A percentile compares a stretch with the other conserved stretches of the same genome.
Conservation (phyloP, 2,797 vertebrate genomes). For the Novumbra hubbsi region DNA sequence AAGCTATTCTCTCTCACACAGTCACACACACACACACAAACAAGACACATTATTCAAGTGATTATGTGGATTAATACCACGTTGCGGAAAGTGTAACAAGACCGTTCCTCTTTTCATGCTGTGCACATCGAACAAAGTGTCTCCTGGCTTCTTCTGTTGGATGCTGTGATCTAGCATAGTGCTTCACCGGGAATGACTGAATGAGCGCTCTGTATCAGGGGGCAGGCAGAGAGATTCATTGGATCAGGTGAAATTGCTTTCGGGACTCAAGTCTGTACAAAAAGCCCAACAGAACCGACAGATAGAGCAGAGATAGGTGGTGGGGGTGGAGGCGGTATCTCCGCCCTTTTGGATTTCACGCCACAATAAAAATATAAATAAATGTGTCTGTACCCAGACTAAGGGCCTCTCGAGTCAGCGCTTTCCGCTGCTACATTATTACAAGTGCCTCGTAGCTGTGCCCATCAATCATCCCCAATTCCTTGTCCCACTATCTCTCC, state of each 20-base stretch:
- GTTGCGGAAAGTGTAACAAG: not conserved
- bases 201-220: conserved; percentile 20
- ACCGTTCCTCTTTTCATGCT: not conserved
- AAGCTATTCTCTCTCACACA: not conserved
- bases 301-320: conserved; percentile 7
- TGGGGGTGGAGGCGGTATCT: not conserved
- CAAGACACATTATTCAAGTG: not conserved
- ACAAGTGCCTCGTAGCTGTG: conserved; percentile 19
- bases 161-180: conserved; percentile 4
- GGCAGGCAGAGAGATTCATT: conserved; percentile 36
- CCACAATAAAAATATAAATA: conserved; percentile 9
- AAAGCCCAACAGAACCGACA: conserved; percentile 26
- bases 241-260: conserved; percentile 42
- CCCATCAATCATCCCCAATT: conserved; percentile 20
- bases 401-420: conserved; percentile 30
- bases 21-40: too few species aligned
- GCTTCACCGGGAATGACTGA: conserved; percentile 1
- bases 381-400: conserved; percentile 13
- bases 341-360: not conserved
- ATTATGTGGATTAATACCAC: not conserved
- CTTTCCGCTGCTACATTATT: conserved; percentile 19
- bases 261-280: conserved; percentile 34
- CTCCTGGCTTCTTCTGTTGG: not conserved
- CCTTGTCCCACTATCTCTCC: conserved; percentile 13
- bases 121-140: not conserved